Percentiles rank a stretch among this genome's conserved stretches.
Conservation (phyloP, 2,888 invertebrate species). For the Drosophila dives region DNA sequence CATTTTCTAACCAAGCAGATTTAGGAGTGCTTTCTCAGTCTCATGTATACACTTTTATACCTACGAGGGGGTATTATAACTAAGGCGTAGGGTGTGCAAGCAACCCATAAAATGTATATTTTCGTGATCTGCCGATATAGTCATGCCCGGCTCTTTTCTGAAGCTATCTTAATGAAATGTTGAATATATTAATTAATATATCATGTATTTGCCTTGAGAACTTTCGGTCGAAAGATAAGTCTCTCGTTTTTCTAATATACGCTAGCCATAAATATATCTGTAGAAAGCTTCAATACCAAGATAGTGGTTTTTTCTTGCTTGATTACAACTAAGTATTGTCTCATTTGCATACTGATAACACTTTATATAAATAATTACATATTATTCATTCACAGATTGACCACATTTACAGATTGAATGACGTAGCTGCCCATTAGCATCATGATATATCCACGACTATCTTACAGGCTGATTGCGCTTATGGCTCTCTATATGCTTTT, state of each 20-base stretch:
- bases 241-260: background rate
- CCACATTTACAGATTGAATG: background rate
- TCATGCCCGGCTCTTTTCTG: background rate
- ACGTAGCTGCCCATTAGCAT: background rate
- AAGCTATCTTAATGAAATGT: background rate
- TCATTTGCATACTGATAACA: background rate
- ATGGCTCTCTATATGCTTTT: constrained; percentile 57
- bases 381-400: constrained; percentile 5
- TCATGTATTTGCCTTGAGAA: background rate
- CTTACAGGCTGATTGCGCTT: constrained; percentile 59
- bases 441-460: constrained; percentile 65
- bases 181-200: too few species aligned
- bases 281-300: too few species aligned
- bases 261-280: background rate
- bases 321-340: background rate
- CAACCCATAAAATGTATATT: background rate
- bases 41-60: background rate
- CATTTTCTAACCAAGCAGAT: background rate
- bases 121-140: background rate
- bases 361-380: background rate
- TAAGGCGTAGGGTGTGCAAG: background rate
- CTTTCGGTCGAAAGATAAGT: background rate
- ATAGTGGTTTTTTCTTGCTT: background rate
- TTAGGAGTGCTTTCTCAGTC: background rate
- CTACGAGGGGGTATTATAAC: background rate